Conservation (phyloP, 2,888 invertebrate species). For the Synergus gifuensis region DNA sequence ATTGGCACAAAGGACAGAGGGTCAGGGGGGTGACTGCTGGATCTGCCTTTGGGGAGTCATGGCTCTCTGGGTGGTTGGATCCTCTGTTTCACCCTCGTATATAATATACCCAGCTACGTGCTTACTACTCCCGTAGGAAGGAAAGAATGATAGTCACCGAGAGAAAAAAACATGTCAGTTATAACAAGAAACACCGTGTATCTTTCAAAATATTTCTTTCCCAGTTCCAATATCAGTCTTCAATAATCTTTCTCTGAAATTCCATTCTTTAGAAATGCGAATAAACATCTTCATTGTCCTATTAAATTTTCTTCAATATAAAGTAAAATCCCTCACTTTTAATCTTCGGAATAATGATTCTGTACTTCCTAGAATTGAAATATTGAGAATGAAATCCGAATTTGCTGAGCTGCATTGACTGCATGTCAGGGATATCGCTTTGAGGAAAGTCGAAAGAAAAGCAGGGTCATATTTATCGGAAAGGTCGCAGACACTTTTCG, state of each 20-base stretch:
- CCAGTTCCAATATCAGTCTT: neutral
- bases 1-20: conserved; percentile 65
- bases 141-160: conserved; percentile 16
- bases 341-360: neutral
- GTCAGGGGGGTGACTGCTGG: conserved; percentile 49
- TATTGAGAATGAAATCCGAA: neutral
- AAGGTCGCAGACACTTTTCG: conserved; percentile 45
- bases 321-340: neutral
- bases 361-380: neutral
- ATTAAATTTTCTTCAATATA: too few species aligned
- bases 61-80: conserved; percentile 63
- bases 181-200: conserved; percentile 36
- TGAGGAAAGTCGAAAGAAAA: conserved; percentile 30
- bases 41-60: conserved; percentile 66
- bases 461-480: conserved; percentile 32
- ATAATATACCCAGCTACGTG: conserved; percentile 68
- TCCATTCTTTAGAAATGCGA: neutral
- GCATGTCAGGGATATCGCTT: conserved; percentile 12
- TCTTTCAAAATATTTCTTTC: neutral
- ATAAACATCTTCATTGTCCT: too few species aligned
- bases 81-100: conserved; percentile 68
- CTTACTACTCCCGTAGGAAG: conserved; percentile 57
- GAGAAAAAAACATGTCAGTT: conserved; percentile 22
- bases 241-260: neutral
- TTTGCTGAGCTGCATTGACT: neutral